Conservation (phyloP, 2,797 vertebrate species). For the Characodon lateralis region DNA sequence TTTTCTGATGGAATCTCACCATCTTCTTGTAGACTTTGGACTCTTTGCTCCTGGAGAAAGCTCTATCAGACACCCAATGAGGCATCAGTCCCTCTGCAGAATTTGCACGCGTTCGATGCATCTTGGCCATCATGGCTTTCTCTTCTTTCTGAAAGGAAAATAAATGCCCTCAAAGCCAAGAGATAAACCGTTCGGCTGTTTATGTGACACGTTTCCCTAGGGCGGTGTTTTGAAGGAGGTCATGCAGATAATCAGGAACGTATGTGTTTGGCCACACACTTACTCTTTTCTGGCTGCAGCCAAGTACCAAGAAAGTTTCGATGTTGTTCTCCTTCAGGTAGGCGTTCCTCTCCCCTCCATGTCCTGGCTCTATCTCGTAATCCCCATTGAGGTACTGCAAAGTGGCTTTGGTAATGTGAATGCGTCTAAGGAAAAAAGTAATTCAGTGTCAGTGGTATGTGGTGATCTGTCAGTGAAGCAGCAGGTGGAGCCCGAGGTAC, state of each 20-base stretch:
- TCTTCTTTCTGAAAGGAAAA: constrained; percentile 89
- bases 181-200: constrained; percentile 56
- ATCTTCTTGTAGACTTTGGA: constrained; percentile 97
- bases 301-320: constrained; percentile 93
- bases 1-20: constrained; percentile 81
- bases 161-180: constrained; percentile 38
- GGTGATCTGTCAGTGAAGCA: background rate
- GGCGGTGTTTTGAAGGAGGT: constrained; percentile 43
- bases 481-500: constrained; percentile 28
- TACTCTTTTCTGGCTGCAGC: constrained; percentile 95
- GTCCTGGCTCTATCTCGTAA: constrained; percentile 93
- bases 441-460: constrained; percentile 4
- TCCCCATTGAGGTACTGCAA: constrained; percentile 93
- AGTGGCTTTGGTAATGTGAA: constrained; percentile 95
- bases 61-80: constrained; percentile 92
- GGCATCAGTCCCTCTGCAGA: constrained; percentile 88
- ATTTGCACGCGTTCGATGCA: constrained; percentile 89
- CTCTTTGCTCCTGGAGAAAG: constrained; percentile 91
- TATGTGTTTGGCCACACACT: constrained; percentile 47
- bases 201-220: constrained; percentile 44
- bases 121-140: constrained; percentile 93
- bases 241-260: constrained; percentile 24
- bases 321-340: constrained; percentile 95
- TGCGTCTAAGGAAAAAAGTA: constrained; percentile 79
- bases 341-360: constrained; percentile 90